These are phyloP conservation scores for Dryadula phaetusa DNA, from an alignment of 2,888 invertebrate species.

Conservation along the genomic window DNA sequence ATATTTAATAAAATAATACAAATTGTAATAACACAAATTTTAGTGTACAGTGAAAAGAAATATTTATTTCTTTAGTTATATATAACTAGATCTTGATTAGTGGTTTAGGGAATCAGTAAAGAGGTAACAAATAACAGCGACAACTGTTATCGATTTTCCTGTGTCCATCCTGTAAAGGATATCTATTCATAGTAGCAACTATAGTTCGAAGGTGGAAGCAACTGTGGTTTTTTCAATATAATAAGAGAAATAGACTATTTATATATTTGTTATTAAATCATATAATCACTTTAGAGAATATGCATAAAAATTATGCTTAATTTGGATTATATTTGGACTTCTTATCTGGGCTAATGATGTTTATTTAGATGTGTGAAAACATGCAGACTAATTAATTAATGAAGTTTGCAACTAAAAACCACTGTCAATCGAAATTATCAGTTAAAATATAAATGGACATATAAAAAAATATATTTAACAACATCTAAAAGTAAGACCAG, in stretches of 20 bases:
- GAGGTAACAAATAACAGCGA: conserved; percentile 52
- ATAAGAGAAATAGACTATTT: not conserved
- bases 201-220: not conserved
- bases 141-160: conserved; percentile 70
- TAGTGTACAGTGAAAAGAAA: not conserved
- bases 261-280: not conserved
- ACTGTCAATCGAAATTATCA: too few species aligned
- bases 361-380: too few species aligned
- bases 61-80: not conserved
- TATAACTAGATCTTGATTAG: not conserved
- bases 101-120: conserved; percentile 15
- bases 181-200: conserved; percentile 60
- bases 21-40: not conserved
- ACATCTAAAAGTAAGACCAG: conserved; percentile 16
- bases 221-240: not conserved
- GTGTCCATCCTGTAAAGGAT: conserved; percentile 59
- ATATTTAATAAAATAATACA: not conserved
- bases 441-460: not conserved
- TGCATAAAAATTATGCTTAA: not conserved
- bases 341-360: too few species aligned
- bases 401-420: too few species aligned
- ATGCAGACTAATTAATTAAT: too few species aligned
- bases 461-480: not conserved
- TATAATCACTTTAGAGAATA: not conserved
- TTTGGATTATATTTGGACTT: too few species aligned